A percentile compares a stretch with the other conserved stretches of the same genome.
Conservation (phyloP, 2,888 invertebrate genomes). For the Apamea crenata region DNA sequence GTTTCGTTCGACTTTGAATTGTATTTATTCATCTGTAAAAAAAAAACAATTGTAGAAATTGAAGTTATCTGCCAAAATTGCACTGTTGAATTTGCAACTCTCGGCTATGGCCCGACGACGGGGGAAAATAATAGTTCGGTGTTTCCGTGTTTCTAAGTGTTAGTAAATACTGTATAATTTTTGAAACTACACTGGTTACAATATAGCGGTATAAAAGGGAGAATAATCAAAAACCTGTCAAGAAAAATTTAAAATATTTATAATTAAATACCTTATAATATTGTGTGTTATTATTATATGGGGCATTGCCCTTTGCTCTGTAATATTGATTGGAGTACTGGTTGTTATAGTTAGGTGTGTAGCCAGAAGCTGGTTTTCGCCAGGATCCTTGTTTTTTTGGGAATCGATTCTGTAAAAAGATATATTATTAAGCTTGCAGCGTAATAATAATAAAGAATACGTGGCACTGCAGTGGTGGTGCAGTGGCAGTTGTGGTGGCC, state of each 20-base stretch:
- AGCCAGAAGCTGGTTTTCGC: slow-evolving; percentile 82
- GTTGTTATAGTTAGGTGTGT: slow-evolving; percentile 80
- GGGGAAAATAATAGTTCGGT: not conserved
- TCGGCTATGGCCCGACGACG: not conserved
- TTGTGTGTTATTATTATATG: slow-evolving; percentile 77
- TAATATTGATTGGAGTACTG: slow-evolving; percentile 86
- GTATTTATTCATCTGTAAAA: slow-evolving; percentile 59
- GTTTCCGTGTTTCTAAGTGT: not conserved
- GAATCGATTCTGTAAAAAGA: slow-evolving; percentile 82
- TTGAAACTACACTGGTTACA: not conserved
- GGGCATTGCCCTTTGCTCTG: slow-evolving; percentile 77
- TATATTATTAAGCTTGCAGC: slow-evolving; percentile 2
- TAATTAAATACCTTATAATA: slow-evolving; percentile 74
- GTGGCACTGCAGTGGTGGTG: too few species aligned
- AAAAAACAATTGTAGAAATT: slow-evolving; percentile 41
- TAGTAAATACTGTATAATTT: not conserved
- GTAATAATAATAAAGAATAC: not conserved
- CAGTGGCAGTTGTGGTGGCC: not conserved
- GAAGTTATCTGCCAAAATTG: not conserved
- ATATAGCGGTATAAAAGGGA: not conserved
- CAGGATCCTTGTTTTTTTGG: slow-evolving; percentile 86
- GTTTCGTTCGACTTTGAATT: slow-evolving; percentile 73
- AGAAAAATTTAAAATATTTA: not conserved
- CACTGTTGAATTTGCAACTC: not conserved
- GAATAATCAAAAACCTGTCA: not conserved